Evolutionary conservation across 1,140 invertebrate genomes (phyloP), one percentile per base, ranked within the genome.

Genomic region (Ceratosolen fusciceps): DNA sequence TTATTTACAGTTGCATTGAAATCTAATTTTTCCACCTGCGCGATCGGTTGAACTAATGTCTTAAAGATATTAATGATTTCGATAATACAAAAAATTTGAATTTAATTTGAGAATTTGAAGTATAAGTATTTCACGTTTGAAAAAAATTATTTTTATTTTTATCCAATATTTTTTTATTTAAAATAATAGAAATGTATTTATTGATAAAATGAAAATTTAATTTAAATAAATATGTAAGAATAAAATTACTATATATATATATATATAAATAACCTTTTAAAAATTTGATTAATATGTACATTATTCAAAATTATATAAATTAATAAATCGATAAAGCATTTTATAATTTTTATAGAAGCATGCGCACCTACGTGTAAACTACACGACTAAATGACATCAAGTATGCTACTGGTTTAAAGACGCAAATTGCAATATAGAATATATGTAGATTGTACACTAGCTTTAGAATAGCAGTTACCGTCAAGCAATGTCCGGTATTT

Each of bases 261-360:
- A n/a, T n/a, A n/a, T n/a, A n/a, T n/a, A n/a, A n/a, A n/a, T n/a
- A n/a, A n/a, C n/a, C n/a, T 26, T 24, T 24, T 60, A n/a, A 24
- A 24, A 29, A 24, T 10, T 14, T 31, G 37, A 21, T 65, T 65
- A 3, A 21, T 1, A 10, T 29, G 62, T 5, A 65, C 77, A 74
- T 84, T 85, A 83, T 84, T 86, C 86, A 86, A 86, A 80, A 84
- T 82, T 49, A 83, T 84, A 86, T 85, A 85, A 83, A 84, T 86
- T 88, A 88, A 89, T 90, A 89, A 89, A 89, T 90, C 88, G 90
- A 90, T 90, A 89, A 90, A 86, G 85, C 87, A 89, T 90, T 89
- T 90, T 77, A 77, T 76, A 56, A 31, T 81, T 52, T 82, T 80
- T 81, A n/a, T n/a, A 65, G 80, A 79, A 24, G 67, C 74, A 76